These are phyloP conservation scores for Xyrauchen texanus DNA, from an alignment of 2,113 vertebrate species.

Conservation along the genomic window DNA sequence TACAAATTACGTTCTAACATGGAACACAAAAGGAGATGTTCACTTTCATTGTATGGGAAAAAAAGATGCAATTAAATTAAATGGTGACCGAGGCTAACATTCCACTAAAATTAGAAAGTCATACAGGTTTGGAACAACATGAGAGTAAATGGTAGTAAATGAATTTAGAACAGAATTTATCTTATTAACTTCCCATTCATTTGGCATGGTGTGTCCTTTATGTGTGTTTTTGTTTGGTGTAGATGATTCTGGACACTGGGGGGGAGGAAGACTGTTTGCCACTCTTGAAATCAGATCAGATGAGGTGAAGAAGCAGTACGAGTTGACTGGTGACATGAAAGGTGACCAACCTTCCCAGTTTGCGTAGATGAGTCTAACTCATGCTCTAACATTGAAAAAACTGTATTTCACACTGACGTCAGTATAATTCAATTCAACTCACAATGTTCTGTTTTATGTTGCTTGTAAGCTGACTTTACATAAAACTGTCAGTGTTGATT, in stretches of 20 bases:
- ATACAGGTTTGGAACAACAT: too few species aligned
- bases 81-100: too few species aligned
- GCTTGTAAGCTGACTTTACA: neutral
- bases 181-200: neutral
- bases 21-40: too few species aligned
- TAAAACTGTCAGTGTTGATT: neutral
- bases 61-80: too few species aligned
- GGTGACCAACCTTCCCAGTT: conserved; percentile 66
- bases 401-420: neutral
- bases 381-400: neutral
- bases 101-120: too few species aligned
- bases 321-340: conserved; percentile 89
- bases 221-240: conserved; percentile 25
- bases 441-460: neutral
- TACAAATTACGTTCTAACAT: too few species aligned
- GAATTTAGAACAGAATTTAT: too few species aligned
- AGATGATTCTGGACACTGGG: conserved; percentile 93
- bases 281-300: conserved; percentile 84
- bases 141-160: too few species aligned
- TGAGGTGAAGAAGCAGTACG: conserved; percentile 83
- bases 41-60: too few species aligned
- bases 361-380: neutral
- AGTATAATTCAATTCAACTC: neutral
- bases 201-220: neutral
- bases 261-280: conserved; percentile 88